These are phyloP conservation scores for Dryobotodes eremita DNA, from an alignment of 2,888 invertebrate genomes.

Conservation along the genomic window DNA sequence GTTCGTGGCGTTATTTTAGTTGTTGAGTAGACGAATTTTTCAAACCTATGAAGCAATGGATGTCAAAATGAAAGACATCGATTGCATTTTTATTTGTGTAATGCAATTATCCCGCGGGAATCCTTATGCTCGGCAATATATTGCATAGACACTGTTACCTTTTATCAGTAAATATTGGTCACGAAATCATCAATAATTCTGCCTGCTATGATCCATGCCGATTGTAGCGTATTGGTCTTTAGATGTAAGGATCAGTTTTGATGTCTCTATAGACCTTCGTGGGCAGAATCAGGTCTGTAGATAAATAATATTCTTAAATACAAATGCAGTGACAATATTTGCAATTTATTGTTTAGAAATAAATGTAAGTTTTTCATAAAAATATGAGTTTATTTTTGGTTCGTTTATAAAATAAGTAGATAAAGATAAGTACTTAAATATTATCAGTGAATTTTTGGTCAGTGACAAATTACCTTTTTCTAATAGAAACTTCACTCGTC, in stretches of 20 bases:
- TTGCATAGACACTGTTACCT: neutral
- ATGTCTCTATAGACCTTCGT: neutral
- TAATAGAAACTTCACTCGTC: neutral
- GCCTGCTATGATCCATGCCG: neutral
- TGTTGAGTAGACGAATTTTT: too few relatives aligned
- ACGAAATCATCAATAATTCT: neutral
- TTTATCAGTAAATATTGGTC: neutral
- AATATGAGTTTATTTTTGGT: neutral
- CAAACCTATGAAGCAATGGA: too few relatives aligned
- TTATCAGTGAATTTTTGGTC: neutral
- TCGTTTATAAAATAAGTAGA: neutral
- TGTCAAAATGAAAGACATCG: too few relatives aligned
- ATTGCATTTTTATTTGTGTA: too few relatives aligned
- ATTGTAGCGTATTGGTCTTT: neutral
- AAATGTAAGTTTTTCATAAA: too few relatives aligned
- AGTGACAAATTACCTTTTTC: neutral
- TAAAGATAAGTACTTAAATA: neutral
- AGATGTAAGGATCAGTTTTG: conserved; percentile 1
- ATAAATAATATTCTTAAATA: neutral
- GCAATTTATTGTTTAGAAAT: too few relatives aligned
- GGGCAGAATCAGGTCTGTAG: neutral
- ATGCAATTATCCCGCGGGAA: too few relatives aligned
- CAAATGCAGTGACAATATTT: neutral
- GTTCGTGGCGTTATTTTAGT: too few relatives aligned
- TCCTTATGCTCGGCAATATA: neutral